Percentiles rank a stretch among this genome's conserved stretches.
These are phyloP conservation scores for Leguminivora glycinivorella DNA, from an alignment of 1,140 invertebrate genomes.

Conservation along the genomic window DNA sequence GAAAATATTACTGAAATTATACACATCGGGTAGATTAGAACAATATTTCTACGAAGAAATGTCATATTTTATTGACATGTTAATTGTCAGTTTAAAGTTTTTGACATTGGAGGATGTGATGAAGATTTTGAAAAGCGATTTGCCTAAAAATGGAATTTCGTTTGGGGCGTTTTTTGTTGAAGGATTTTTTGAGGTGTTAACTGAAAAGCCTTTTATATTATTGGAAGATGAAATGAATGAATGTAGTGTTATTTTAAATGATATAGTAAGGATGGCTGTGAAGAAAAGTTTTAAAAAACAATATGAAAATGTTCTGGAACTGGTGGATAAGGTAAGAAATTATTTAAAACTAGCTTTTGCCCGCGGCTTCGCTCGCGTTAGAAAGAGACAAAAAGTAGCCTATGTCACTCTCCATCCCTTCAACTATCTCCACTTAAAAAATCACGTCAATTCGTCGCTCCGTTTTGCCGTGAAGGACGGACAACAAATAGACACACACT, in stretches of 20 bases:
- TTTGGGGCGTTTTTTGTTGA: slow-evolving; percentile 33
- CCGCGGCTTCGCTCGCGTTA: too few species aligned
- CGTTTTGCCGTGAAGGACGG: too few species aligned
- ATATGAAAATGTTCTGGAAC: slow-evolving; percentile 31
- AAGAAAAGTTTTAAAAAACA: slow-evolving; percentile 23
- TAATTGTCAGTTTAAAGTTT: slow-evolving; percentile 22
- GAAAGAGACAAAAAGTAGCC: too few species aligned
- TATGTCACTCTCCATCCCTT: too few species aligned
- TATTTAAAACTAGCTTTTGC: neutral
- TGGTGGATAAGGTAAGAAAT: slow-evolving; percentile 45
- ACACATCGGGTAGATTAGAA: neutral
- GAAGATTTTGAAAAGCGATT: slow-evolving; percentile 12
- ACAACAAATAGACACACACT: too few species aligned
- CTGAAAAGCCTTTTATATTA: slow-evolving; percentile 30
- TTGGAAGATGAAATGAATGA: slow-evolving; percentile 22
- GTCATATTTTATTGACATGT: slow-evolving; percentile 26
- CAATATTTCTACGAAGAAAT: slow-evolving; percentile 13
- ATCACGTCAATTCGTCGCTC: too few species aligned
- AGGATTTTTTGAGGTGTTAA: slow-evolving; percentile 15
- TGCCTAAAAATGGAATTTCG: slow-evolving; percentile 4
- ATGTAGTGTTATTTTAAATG: slow-evolving; percentile 37
- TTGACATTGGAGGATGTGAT: neutral
- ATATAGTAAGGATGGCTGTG: slow-evolving; percentile 35
- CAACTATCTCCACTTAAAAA: too few species aligned
- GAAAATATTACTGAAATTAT: slow-evolving; percentile 7